Evolutionary conservation across 2,888 invertebrate species (phyloP).

Genomic region (Aquatica leii): DNA sequence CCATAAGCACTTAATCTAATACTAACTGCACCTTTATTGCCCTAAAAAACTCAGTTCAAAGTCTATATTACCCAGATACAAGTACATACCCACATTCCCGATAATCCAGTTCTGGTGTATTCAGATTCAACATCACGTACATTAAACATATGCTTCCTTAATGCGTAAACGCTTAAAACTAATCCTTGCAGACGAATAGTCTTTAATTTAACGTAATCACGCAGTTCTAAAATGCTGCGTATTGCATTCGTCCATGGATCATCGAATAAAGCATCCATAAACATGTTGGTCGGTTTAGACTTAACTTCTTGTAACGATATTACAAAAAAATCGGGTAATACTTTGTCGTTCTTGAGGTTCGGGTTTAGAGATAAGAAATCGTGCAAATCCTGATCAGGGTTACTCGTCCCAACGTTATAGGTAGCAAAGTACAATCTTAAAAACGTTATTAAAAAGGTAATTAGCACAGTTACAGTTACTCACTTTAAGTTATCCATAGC

Average conservation of each 20-base stretch:
- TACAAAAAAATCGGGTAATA: constrained; percentile 83
- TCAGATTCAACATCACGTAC: constrained; percentile 85
- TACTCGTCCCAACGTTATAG: constrained; percentile 90
- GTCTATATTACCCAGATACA: neutral
- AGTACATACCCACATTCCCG: constrained; percentile 86
- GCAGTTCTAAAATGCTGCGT: constrained; percentile 72
- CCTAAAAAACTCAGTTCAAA: constrained; percentile 66
- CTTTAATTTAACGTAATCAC: constrained; percentile 80
- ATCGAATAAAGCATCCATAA: constrained; percentile 81
- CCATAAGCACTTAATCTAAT: constrained; percentile 88
- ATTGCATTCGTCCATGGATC: constrained; percentile 86
- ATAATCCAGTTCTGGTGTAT: constrained; percentile 88
- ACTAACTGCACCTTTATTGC: constrained; percentile 95
- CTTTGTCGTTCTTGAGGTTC: constrained; percentile 68
- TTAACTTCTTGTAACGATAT: constrained; percentile 90
- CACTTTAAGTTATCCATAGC: constrained; percentile 8
- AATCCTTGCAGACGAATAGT: constrained; percentile 86
- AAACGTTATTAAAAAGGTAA: constrained; percentile 38
- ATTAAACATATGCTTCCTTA: constrained; percentile 81
- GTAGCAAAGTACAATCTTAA: constrained; percentile 82
- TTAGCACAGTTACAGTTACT: neutral
- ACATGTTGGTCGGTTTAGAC: constrained; percentile 84
- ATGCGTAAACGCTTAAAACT: constrained; percentile 78
- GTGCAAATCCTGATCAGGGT: constrained; percentile 74
- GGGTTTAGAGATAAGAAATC: constrained; percentile 74